A percentile compares a stretch with the other conserved stretches of the same genome.
These are phyloP conservation scores for Pollimyrus isidori DNA, from an alignment of 2,113 vertebrate genomes.

Conservation along the genomic window DNA sequence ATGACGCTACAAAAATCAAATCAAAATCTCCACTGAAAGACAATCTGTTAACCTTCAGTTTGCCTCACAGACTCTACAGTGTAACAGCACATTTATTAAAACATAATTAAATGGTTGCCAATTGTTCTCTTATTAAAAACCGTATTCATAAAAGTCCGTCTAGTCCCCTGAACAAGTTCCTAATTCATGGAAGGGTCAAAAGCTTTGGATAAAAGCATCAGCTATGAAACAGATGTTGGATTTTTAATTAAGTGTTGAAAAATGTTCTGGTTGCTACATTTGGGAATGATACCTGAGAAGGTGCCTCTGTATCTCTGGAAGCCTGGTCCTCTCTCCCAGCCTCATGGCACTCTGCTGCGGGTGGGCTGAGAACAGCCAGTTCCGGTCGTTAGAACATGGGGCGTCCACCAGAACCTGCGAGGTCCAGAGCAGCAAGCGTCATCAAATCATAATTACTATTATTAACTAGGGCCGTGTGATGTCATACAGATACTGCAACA, in stretches of 20 bases:
- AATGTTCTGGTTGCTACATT: not conserved
- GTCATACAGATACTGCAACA: too few species aligned
- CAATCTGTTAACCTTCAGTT: not conserved
- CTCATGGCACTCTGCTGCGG: slow-evolving; percentile 53
- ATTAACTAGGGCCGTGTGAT: not conserved
- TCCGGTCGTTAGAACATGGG: slow-evolving; percentile 93
- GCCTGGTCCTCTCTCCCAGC: slow-evolving; percentile 47
- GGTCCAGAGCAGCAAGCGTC: not conserved
- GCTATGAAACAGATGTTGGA: not conserved
- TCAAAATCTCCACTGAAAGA: not conserved
- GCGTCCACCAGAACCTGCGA: slow-evolving; percentile 66
- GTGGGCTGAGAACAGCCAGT: slow-evolving; percentile 74
- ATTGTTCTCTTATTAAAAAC: not conserved
- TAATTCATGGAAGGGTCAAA: not conserved
- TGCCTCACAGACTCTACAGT: not conserved
- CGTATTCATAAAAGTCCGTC: not conserved
- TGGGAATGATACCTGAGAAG: slow-evolving; percentile 49
- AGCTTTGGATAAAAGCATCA: not conserved
- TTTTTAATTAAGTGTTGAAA: not conserved
- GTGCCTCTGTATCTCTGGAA: slow-evolving; percentile 57
- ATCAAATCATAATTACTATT: slow-evolving; percentile 17
- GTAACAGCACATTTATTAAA: not conserved
- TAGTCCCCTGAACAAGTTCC: not conserved
- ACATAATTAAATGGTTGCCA: not conserved
- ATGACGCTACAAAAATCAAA: not conserved